phyloP scores from a whole-genome alignment of 2,888 invertebrate genomes.

The Cataglyphis albicans region DNA sequence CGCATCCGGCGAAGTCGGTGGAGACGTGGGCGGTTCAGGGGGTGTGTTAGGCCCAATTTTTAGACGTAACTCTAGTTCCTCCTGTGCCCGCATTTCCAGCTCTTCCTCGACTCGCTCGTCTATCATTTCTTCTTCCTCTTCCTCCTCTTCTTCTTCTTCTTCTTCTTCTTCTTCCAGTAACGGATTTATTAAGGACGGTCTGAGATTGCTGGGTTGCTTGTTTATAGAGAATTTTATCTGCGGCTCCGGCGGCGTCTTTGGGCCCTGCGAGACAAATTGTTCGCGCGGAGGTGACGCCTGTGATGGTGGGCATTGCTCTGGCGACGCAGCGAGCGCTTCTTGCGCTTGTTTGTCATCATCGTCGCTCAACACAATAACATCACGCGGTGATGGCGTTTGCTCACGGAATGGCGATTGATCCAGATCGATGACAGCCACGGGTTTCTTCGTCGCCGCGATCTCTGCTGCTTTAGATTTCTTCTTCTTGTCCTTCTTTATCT shows the following conservation, averaged over 20 bases:
- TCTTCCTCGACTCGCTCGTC: slow-evolving; percentile 84
- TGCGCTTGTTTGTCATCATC: slow-evolving; percentile 88
- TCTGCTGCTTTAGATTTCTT: slow-evolving; percentile 85
- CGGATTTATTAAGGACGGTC: slow-evolving; percentile 87
- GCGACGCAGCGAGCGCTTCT: slow-evolving; percentile 70
- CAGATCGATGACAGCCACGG: slow-evolving; percentile 94
- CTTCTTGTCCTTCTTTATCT: slow-evolving; percentile 84
- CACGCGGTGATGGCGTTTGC: slow-evolving; percentile 92
- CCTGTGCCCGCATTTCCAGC: slow-evolving; percentile 83
- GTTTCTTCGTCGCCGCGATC: slow-evolving; percentile 89
- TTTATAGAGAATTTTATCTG: slow-evolving; percentile 89
- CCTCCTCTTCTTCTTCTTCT: slow-evolving; percentile 83
- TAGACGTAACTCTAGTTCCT: slow-evolving; percentile 82
- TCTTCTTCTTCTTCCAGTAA: slow-evolving; percentile 88
- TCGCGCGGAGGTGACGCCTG: slow-evolving; percentile 79
- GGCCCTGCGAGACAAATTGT: slow-evolving; percentile 87
- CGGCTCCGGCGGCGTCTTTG: slow-evolving; percentile 92
- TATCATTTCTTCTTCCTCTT: slow-evolving; percentile 86
- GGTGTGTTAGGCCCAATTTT: slow-evolving; percentile 91
- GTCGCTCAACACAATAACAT: slow-evolving; percentile 94
- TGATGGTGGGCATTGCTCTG: slow-evolving; percentile 77
- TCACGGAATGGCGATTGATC: slow-evolving; percentile 95
- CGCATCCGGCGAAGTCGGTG: slow-evolving; percentile 92
- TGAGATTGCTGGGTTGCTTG: slow-evolving; percentile 81
- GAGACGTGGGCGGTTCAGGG: slow-evolving; percentile 89